Evolutionary conservation across 2,797 vertebrate genomes (phyloP).

Genomic region (Xiphophorus birchmanni): DNA sequence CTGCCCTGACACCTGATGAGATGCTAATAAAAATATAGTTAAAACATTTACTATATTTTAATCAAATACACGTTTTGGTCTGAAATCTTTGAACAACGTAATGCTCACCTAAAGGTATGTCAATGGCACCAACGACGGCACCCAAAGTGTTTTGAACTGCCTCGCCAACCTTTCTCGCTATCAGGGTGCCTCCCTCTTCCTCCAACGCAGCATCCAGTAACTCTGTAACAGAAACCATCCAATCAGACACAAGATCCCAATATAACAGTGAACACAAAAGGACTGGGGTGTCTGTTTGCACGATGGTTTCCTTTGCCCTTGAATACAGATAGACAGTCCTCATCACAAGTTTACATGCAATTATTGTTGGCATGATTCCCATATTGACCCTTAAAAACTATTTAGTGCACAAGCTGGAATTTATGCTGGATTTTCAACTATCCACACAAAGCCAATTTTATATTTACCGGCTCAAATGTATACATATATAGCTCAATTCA

Average conservation of each 20-base stretch:
- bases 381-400: background rate
- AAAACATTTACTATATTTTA: background rate
- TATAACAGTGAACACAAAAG: background rate
- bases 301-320: background rate
- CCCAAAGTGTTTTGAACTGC: constrained; percentile 97
- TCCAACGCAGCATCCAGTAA: constrained; percentile 81
- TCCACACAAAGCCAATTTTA: background rate
- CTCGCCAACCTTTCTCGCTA: constrained; percentile 96
- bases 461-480: background rate
- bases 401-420: background rate
- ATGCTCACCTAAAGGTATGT: constrained; percentile 94
- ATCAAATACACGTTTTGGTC: background rate
- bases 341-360: background rate
- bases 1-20: background rate
- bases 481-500: background rate
- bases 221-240: constrained; percentile 62
- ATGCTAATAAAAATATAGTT: background rate
- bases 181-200: constrained; percentile 93
- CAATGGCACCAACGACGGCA: constrained; percentile 95
- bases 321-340: background rate
- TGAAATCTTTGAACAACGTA: background rate
- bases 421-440: background rate
- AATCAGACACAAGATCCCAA: background rate
- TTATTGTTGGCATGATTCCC: background rate
- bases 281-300: background rate